Conservation (phyloP, 2,797 vertebrate genomes). For the Schizothorax lantsangensis region DNA sequence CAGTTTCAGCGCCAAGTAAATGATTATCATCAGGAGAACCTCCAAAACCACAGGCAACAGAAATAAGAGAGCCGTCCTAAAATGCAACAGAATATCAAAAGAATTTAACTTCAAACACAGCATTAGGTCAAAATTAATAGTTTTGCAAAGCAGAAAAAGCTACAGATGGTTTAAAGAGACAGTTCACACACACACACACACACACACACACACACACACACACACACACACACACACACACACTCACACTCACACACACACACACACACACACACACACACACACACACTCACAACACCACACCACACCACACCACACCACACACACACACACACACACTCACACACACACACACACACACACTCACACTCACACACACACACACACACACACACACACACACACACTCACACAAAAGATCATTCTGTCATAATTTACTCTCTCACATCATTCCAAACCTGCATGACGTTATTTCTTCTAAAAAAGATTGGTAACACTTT, state of each 20-base stretch:
- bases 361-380: too few species aligned
- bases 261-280: too few species aligned
- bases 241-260: too few species aligned
- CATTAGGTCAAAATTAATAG: neutral
- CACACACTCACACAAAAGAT: neutral
- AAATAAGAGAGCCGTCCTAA: neutral
- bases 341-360: too few species aligned
- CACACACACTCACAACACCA: too few species aligned
- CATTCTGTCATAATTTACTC: neutral
- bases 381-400: too few species aligned
- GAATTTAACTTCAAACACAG: neutral
- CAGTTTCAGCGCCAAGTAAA: neutral
- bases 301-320: too few species aligned
- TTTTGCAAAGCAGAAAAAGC: neutral
- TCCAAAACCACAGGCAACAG: conserved; percentile 14
- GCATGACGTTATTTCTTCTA: neutral
- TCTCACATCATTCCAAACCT: neutral
- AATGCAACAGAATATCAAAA: neutral
- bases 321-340: too few species aligned
- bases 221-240: too few species aligned
- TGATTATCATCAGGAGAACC: neutral
- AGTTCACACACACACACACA: too few species aligned
- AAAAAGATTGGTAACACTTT: too few species aligned
- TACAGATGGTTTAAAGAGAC: neutral
- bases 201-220: too few species aligned